Percentiles rank a stretch among this genome's conserved stretches.
These are phyloP conservation scores for Lysandra bellargus DNA, from an alignment of 2,888 invertebrate species.

Conservation along the genomic window DNA sequence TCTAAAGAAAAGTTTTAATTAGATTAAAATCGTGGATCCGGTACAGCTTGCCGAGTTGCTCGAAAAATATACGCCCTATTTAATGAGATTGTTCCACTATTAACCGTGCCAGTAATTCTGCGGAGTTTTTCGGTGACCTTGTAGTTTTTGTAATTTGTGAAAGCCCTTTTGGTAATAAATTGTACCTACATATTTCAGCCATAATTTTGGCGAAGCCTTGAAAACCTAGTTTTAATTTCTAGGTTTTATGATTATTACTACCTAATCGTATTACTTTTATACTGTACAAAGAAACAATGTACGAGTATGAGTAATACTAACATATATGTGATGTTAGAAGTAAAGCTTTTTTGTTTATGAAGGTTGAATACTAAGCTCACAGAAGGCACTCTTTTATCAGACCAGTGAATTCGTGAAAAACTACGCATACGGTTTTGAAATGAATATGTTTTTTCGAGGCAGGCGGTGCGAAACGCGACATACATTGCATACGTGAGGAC, in stretches of 20 bases:
- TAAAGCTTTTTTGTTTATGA: neutral
- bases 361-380: neutral
- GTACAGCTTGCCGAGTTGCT: neutral
- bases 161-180: neutral
- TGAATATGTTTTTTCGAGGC: neutral
- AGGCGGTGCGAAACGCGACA: neutral
- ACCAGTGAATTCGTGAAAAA: neutral
- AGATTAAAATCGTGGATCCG: conserved; percentile 3
- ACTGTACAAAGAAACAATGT: too few relatives aligned
- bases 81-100: conserved; percentile 2
- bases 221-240: too few relatives aligned
- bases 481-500: neutral
- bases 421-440: neutral
- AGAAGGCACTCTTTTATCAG: neutral
- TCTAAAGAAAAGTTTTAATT: conserved; percentile 15
- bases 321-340: neutral
- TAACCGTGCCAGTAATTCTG: conserved; percentile 1
- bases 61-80: conserved; percentile 21
- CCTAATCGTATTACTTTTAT: too few relatives aligned
- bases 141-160: neutral
- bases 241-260: too few relatives aligned
- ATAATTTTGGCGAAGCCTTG: too few relatives aligned
- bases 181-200: neutral
- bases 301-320: too few relatives aligned
- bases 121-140: neutral